Percentiles rank a stretch among this genome's conserved stretches.
These are phyloP conservation scores for Molanna angustata DNA, from an alignment of 2,888 invertebrate genomes.

Conservation along the genomic window DNA sequence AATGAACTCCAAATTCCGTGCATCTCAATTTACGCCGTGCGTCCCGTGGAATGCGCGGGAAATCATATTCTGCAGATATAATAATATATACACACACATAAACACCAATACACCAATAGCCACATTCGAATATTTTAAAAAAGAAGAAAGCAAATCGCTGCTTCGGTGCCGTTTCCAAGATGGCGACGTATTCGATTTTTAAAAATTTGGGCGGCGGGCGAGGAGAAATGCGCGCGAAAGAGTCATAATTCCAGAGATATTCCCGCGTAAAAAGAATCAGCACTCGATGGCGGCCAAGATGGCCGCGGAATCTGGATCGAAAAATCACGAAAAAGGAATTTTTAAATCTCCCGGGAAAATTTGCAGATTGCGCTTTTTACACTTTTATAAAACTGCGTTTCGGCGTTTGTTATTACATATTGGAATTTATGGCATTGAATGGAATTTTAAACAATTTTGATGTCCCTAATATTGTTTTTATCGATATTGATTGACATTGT, in stretches of 20 bases:
- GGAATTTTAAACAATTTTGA: slow-evolving; percentile 1
- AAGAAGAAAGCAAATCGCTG: too few relatives aligned
- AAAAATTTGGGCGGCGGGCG: too few relatives aligned
- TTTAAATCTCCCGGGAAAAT: not conserved
- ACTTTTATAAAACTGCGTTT: too few relatives aligned
- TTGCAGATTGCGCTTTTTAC: too few relatives aligned
- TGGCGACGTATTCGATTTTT: too few relatives aligned
- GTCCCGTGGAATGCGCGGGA: not conserved
- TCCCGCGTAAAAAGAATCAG: not conserved
- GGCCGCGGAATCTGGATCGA: slow-evolving; percentile 4
- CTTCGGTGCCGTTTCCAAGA: too few relatives aligned
- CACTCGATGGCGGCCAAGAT: not conserved
- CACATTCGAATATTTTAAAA: too few relatives aligned
- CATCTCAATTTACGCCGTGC: slow-evolving; percentile 18
- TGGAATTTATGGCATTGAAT: too few relatives aligned
- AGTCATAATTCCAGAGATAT: not conserved
- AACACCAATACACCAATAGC: too few relatives aligned
- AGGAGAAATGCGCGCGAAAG: too few relatives aligned
- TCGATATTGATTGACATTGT: slow-evolving; percentile 27
- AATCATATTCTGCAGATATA: slow-evolving; percentile 7
- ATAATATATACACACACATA: too few relatives aligned
- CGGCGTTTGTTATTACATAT: too few relatives aligned
- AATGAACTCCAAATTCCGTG: slow-evolving; percentile 17
- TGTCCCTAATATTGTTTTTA: slow-evolving; percentile 4
- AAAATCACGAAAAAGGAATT: not conserved